Evolutionary conservation across 2,113 vertebrate genomes (phyloP).

Genomic region (Marcusenius ussheri): DNA sequence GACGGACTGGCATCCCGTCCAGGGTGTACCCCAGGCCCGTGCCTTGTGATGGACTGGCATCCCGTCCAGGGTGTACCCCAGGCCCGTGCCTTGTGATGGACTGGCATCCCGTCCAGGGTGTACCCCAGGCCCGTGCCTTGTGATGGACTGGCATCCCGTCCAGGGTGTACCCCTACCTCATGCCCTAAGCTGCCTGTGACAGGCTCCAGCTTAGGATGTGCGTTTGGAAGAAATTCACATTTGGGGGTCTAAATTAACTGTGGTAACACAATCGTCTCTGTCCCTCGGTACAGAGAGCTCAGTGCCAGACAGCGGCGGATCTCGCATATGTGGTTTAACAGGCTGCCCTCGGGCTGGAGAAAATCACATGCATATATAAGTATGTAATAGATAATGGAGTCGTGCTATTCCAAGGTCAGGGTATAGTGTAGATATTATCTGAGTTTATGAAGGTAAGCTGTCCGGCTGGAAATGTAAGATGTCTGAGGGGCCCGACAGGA

Average conservation of each 20-base stretch:
- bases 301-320: background rate
- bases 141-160: background rate
- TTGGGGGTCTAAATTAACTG: background rate
- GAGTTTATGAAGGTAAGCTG: background rate
- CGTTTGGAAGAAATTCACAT: background rate
- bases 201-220: background rate
- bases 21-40: background rate
- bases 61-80: too few relatives aligned
- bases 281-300: background rate
- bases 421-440: background rate
- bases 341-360: background rate
- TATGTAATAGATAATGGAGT: background rate
- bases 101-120: too few relatives aligned
- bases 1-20: too few relatives aligned
- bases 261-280: background rate
- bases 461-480: background rate
- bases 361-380: background rate
- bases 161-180: background rate
- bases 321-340: background rate
- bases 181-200: background rate
- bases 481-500: background rate
- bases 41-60: background rate
- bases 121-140: too few relatives aligned
- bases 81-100: too few relatives aligned
- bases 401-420: background rate